These are phyloP conservation scores for Bellardia bayeri DNA, from an alignment of 2,888 invertebrate genomes.

Conservation along the genomic window DNA sequence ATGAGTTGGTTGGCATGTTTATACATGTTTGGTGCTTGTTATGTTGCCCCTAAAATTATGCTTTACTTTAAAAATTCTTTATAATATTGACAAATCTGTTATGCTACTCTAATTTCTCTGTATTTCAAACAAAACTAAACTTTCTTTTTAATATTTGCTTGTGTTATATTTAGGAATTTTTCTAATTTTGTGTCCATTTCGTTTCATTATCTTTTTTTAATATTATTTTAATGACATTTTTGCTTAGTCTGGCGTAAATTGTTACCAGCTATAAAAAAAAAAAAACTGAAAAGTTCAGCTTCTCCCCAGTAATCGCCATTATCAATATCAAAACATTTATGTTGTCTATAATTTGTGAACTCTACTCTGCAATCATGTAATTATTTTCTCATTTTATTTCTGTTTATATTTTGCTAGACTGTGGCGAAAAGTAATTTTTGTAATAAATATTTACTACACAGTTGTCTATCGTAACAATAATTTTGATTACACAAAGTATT, in stretches of 20 bases:
- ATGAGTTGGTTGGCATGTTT: too few relatives aligned
- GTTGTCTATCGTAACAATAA: background rate
- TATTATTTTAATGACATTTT: conserved; percentile 56
- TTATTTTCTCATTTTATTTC: background rate
- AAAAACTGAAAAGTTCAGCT: background rate
- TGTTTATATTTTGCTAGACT: background rate
- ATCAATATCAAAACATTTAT: conserved; percentile 19
- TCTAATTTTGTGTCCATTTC: conserved; percentile 24
- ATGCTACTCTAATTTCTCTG: background rate
- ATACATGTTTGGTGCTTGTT: too few relatives aligned
- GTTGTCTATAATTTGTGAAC: background rate
- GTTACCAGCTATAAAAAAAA: too few relatives aligned
- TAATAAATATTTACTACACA: background rate
- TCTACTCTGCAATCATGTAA: background rate
- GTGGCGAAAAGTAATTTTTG: background rate
- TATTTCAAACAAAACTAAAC: background rate
- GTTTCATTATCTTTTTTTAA: background rate
- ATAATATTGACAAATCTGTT: too few relatives aligned
- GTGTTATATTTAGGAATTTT: background rate
- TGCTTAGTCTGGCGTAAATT: conserved; percentile 28
- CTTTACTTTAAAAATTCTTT: conserved; percentile 10
- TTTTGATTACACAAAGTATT: conserved; percentile 25
- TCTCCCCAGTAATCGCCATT: background rate
- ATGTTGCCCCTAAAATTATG: conserved; percentile 14
- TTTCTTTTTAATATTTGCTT: background rate